A percentile compares a stretch with the other conserved stretches of the same genome.
These are phyloP conservation scores for Drosophila colorata DNA, from an alignment of 2,888 invertebrate genomes.

Conservation along the genomic window DNA sequence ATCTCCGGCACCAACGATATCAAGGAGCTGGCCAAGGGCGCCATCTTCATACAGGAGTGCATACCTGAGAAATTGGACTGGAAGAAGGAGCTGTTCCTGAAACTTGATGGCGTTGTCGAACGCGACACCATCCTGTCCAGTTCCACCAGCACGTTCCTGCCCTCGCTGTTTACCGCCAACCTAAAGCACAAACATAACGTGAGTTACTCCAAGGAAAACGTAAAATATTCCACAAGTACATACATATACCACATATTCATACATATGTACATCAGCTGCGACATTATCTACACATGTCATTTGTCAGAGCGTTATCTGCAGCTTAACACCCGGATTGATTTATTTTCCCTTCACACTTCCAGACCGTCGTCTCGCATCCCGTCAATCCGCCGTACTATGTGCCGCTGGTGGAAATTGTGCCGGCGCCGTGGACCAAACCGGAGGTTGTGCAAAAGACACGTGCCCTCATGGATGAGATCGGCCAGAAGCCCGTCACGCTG, in stretches of 20 bases:
- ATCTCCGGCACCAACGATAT: conserved; percentile 91
- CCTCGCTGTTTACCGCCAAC: conserved; percentile 93
- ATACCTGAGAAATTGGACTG: conserved; percentile 95
- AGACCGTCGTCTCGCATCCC: conserved; percentile 92
- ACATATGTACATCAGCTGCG: not conserved
- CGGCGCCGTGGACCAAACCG: conserved; percentile 96
- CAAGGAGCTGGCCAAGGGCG: conserved; percentile 90
- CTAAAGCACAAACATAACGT: conserved; percentile 90
- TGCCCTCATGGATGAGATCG: conserved; percentile 93
- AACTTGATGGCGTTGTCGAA: conserved; percentile 92
- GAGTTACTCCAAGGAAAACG: conserved; percentile 53
- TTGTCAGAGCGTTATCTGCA: conserved; percentile 8
- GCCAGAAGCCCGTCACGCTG: conserved; percentile 95
- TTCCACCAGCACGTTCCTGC: conserved; percentile 96
- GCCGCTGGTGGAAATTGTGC: conserved; percentile 96
- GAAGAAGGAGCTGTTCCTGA: conserved; percentile 92
- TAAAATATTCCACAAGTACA: not conserved
- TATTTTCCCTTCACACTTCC: conserved; percentile 1
- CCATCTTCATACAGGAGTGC: conserved; percentile 96
- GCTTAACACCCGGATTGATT: conserved; percentile 8
- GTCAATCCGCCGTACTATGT: conserved; percentile 99
- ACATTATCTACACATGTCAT: conserved; percentile 11
- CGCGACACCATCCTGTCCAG: conserved; percentile 93
- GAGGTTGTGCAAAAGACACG: conserved; percentile 91
- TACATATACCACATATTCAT: not conserved